phyloP scores from a whole-genome alignment of 2,797 vertebrate genomes.

The Sebastes goodei region DNA sequence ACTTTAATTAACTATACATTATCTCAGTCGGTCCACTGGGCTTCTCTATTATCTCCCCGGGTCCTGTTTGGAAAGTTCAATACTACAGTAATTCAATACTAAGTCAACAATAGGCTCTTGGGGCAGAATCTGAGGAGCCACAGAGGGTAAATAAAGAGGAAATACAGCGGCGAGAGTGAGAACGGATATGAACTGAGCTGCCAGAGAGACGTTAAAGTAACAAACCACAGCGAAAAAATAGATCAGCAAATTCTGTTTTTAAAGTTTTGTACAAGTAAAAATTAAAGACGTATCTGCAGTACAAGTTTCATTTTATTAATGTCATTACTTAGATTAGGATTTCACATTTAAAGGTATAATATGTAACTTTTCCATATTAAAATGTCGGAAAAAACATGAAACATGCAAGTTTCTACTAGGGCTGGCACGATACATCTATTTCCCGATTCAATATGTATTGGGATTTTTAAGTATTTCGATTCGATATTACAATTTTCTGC shows the following conservation, averaged over 20 bases:
- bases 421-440: too few species aligned
- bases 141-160: background rate
- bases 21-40: background rate
- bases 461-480: too few species aligned
- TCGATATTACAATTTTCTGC: too few species aligned
- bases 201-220: background rate
- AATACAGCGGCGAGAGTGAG: background rate
- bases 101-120: background rate
- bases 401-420: too few species aligned
- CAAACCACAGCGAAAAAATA: background rate
- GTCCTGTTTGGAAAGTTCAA: slow-evolving; percentile 12
- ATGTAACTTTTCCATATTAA: too few species aligned
- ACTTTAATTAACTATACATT: slow-evolving; percentile 49
- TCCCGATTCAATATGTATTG: too few species aligned
- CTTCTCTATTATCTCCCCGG: slow-evolving; percentile 18
- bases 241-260: background rate
- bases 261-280: background rate
- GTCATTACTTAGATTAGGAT: too few species aligned
- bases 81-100: slow-evolving; percentile 31
- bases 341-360: too few species aligned
- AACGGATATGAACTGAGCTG: background rate
- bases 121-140: slow-evolving; percentile 4
- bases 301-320: background rate
- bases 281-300: background rate
- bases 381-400: too few species aligned